Percentiles rank a stretch among this genome's conserved stretches.
Conservation (phyloP, 2,888 invertebrate genomes). For the Trachelus iudaicus region DNA sequence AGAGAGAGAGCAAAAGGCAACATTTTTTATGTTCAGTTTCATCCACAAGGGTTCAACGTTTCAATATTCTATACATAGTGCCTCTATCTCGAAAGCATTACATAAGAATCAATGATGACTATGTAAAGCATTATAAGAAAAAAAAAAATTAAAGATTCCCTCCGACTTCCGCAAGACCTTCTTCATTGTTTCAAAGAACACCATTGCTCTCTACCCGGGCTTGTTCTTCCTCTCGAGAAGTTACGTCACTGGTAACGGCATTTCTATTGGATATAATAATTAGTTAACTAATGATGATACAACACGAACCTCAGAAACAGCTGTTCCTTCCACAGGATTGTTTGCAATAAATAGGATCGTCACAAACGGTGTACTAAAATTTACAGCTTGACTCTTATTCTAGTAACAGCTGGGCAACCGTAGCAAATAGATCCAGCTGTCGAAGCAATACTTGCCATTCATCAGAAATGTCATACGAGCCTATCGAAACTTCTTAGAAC, state of each 20-base stretch:
- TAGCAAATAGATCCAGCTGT: background rate
- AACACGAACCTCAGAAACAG: background rate
- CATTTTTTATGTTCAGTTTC: background rate
- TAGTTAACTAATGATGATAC: constrained; percentile 7
- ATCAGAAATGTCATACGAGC: background rate
- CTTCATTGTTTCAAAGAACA: constrained; percentile 13
- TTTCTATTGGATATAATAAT: constrained; percentile 15
- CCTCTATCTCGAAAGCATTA: background rate
- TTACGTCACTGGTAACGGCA: constrained; percentile 44
- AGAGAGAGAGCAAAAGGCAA: background rate
- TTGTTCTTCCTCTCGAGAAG: constrained; percentile 15
- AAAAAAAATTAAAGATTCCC: constrained; percentile 5
- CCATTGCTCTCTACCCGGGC: constrained; percentile 1
- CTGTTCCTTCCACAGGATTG: background rate
- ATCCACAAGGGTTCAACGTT: background rate
- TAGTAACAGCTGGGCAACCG: background rate
- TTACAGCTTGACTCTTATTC: background rate
- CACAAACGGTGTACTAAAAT: background rate
- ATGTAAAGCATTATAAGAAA: constrained; percentile 10
- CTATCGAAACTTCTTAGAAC: background rate
- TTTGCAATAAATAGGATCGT: background rate
- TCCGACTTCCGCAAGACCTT: background rate
- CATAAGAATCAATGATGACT: background rate
- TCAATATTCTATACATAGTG: background rate
- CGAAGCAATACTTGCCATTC: background rate